Percentiles rank a stretch among this genome's conserved stretches.
phyloP scores from a whole-genome alignment of 2,797 vertebrate genomes.

The Thalassophryne amazonica region DNA sequence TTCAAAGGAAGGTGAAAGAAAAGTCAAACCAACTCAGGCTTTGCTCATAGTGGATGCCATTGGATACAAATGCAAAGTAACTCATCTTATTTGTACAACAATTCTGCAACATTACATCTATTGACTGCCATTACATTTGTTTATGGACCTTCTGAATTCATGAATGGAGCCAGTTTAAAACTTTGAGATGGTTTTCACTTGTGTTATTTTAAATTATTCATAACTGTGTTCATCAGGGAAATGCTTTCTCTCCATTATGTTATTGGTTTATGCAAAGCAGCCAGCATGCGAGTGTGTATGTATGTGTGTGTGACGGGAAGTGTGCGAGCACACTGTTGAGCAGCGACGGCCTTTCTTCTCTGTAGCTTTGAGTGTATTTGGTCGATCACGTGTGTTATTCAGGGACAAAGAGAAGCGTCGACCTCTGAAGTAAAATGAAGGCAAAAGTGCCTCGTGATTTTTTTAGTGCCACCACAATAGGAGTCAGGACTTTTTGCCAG shows the following conservation, averaged over 20 bases:
- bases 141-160: slow-evolving; percentile 54
- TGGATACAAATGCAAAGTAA: slow-evolving; percentile 52
- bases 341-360: slow-evolving; percentile 3
- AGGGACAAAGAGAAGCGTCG: neutral
- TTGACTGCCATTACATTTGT: slow-evolving; percentile 53
- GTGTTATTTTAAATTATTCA: slow-evolving; percentile 68
- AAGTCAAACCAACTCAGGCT: slow-evolving; percentile 37
- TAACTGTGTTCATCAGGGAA: slow-evolving; percentile 51
- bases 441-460: neutral
- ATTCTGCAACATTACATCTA: slow-evolving; percentile 60
- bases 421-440: neutral
- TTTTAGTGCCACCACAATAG: no score
- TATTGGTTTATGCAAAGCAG: slow-evolving; percentile 74
- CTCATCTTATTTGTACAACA: slow-evolving; percentile 58
- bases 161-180: slow-evolving; percentile 58
- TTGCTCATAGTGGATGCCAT: slow-evolving; percentile 47
- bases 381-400: neutral
- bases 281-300: slow-evolving; percentile 7
- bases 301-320: neutral
- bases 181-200: slow-evolving; percentile 54
- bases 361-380: slow-evolving; percentile 13
- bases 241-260: slow-evolving; percentile 62
- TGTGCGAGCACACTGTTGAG: slow-evolving; percentile 4
- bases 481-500: no score
- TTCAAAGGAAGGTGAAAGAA: slow-evolving; percentile 41